Evolutionary conservation across 2,113 vertebrate genomes (phyloP), one percentile per base, ranked within the genome.

Genomic region (Oceanites oceanicus): DNA sequence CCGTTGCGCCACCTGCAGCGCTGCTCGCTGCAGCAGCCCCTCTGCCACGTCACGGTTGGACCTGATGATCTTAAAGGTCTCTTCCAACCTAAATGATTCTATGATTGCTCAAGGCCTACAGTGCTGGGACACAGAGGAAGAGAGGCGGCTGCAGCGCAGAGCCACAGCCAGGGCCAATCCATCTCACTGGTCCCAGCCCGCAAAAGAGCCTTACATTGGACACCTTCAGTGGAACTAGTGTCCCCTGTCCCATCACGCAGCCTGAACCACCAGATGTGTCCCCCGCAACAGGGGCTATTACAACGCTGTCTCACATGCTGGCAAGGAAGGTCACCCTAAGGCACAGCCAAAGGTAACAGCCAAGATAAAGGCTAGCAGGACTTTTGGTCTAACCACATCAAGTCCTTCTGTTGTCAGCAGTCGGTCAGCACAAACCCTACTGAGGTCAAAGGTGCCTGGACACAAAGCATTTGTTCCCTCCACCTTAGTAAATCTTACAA

Each of bases 211-310:
- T 50, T 11, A 9, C 7, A 5, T 3, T 14, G 25, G 38, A 52
- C 20, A 52, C 20, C 67, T 55, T 78, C 45, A 72, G 15, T 2
- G 1, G 45, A 84, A 21, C 38, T 72, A 16, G 19, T 3, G 19
- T 52, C 36, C 32, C 50, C 36, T 27, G 32, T 13, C 15, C 36
- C 50, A 25, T 36, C 44, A 40, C 0, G 3, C 1, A 0, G 42
- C 79, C 59, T 44, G 30, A 55, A 74, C 74, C 27, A 25, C 22
- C 34, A 55, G 86, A 61, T 29, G 27, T 38, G 18, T 25, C 27
- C 66, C 80, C 67, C 50, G 42, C 30, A 55, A 56, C 2, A 1
- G 13, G 21, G 55, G 14, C 26, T 50, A 50, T 42, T 42, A 47
- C 21, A 38, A 14, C 0, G 1, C 74, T 32, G 32, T 26, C 61